Evolutionary conservation across 1,140 invertebrate species (phyloP), one percentile per base, ranked within the genome.

Genomic region (Arion vulgaris): DNA sequence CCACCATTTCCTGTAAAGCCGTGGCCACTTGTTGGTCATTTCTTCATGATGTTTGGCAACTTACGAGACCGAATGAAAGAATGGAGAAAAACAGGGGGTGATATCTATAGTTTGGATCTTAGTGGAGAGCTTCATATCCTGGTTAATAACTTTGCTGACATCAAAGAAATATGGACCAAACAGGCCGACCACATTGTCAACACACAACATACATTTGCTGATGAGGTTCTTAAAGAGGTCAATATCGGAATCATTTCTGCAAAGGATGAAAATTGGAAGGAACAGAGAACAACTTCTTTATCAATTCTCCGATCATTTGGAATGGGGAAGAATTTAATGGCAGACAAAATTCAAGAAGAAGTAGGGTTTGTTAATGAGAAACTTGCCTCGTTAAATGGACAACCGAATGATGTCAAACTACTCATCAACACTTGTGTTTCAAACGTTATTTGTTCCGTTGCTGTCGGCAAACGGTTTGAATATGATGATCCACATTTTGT

Each of bases 361-460:
- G 68, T 69, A 23, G 5, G 4, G 34, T 4, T 69, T 36, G 15
- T 36, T 69, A 2, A 34, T 9, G 19, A 9, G 5, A 38, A 69
- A 69, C 68, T 69, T 13, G 68, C 9, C 11, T 9, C 4, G 5
- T 36, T 38, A 15, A 69, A 69, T 5, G 68, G 32, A 38, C 11
- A 69, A 32, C 68, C 68, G 1, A 28, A 36, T 9, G n/a, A 69
- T 23, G 15, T 69, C 2, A 9, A 34, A 69, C 5, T 4, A 69
- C 28, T 69, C 2, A 9, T n/a, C 9, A 69, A 69, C n/a, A 32
- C 34, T 32, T 34, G 68, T 23, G 68, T 69, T 38, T 69, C 68
- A 19, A 69, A 69, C 36, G 68, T 69, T 4, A 69, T 69, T 69
- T 69, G 68, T 69, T 69, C 68, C 2, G 68, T 69, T 69, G 36